Conservation (phyloP, 2,113 vertebrate genomes). For the Connochaetes taurinus region DNA sequence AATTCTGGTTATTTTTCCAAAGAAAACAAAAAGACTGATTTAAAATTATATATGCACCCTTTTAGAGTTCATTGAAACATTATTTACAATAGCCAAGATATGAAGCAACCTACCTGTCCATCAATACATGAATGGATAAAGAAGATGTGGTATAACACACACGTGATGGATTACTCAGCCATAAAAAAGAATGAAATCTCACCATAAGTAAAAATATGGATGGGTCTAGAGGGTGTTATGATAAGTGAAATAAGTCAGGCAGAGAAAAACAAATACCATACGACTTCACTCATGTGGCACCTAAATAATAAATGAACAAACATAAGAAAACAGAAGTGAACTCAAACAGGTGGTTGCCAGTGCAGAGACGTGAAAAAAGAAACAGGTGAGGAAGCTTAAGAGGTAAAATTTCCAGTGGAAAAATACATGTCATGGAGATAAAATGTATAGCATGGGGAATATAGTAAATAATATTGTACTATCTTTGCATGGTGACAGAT, state of each 20-base stretch:
- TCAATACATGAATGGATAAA: not conserved
- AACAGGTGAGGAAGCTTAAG: not conserved
- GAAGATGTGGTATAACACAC: not conserved
- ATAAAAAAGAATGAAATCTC: not conserved
- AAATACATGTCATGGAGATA: not conserved
- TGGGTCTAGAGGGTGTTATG: not conserved
- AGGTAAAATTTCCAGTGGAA: not conserved
- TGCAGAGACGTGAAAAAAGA: not conserved
- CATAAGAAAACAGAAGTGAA: not conserved
- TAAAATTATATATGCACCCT: not conserved
- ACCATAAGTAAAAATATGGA: not conserved
- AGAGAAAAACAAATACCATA: not conserved
- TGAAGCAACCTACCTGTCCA: not conserved
- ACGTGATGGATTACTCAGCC: not conserved
- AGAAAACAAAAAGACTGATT: not conserved
- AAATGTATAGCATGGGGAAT: not conserved
- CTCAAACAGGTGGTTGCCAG: not conserved
- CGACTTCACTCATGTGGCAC: not conserved
- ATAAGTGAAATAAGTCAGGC: not conserved
- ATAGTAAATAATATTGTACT: not conserved
- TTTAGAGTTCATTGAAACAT: not conserved
- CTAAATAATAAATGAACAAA: not conserved
- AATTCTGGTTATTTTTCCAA: not conserved
- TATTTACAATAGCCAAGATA: not conserved
- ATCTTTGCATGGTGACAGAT: not conserved